Evolutionary conservation across 2,888 invertebrate genomes (phyloP), one percentile per base, ranked within the genome.

Genomic region (Cephus sareptanus): DNA sequence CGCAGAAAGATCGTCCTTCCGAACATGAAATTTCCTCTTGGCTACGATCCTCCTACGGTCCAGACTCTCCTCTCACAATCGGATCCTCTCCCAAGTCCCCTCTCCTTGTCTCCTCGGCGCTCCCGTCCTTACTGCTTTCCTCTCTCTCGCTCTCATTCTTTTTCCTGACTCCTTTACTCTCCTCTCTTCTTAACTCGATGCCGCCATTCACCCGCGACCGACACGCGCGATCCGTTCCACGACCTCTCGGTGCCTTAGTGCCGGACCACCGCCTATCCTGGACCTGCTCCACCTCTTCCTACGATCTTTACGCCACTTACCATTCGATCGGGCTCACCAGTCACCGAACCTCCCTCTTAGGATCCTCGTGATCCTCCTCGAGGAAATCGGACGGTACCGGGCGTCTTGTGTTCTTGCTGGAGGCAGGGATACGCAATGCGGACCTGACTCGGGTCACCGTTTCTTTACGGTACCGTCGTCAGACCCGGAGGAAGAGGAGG

Each of bases 381-480:
- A 73, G 34, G 40, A 56, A 56, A 56, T 56, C 23, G 6, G 23
- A 56, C 56, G 1, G 56, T 23, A 56, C 56, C 23, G 56, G 56
- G 23, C 6, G 15, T 56, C 56, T 23, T 23, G 2, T 23, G 56
- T 9, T 56, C 9, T 23, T 23, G 56, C 56, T 3, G 1, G 56
- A 23, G 56, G 9, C 23, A 23, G 56, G 56, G 56, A 23, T 2
- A 56, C 56, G 56, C 56, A 56, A 15, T 23, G 23, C 56, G 23
- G 56, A 23, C 76, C 13, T 73, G 73, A 37, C 15, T 71, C 71
- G 37, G 71, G 56, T 56, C 85, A 83, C 85, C 85, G 85, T 84
- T 85, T 85, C 84, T 84, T 84, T 84, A 83, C 84, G 84, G 84
- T 85, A 85, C 84, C 56, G 12, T 37, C 15, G 11, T 34, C 77